Base-by-base conservation (phyloP, 2,888 invertebrate genomes). In the Polietes domitor region DNA sequence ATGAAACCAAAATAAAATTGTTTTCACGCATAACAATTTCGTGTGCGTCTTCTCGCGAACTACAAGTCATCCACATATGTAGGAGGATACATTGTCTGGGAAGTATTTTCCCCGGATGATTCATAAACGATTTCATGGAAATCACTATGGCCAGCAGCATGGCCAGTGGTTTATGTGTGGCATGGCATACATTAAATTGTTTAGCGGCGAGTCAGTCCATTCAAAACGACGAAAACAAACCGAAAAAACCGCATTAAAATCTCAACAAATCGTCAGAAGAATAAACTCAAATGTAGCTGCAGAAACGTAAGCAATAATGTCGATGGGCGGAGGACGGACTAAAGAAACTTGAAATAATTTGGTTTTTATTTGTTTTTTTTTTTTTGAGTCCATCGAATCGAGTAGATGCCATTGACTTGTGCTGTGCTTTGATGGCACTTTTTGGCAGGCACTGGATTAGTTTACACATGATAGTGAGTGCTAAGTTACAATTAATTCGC, bases 41-140 rank as follows among this genome's bases (percentile, higher is more conserved):
- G 6, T 47, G 15, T n/a, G 15, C 1, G 15, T 47, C 47, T 7
- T 37, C 37, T 7, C 6, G 7, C 47, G 3, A 47, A 12, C 9
- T 12, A 7, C 6, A 41, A 41, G 2, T 41, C 15, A 12, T n/a
- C 47, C 1, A 47, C 12, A 58, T 24, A 58, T 10, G 10, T 24
- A 50, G 6, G 7, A 5, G 12, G 6, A n/a, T 15, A 58, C 19
- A 53, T 53, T 53, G 53, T 53, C 58, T 58, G 12, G 58, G 2
- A 24, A 58, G 21, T 24, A 58, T 5, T 24, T 58, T 58, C 21
- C 58, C 58, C 24, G 26, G 10, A 26, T 83, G 83, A 83, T 68
- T 79, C 79, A 83, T 50, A 80, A 58, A 76, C n/a, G 32, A 73
- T 58, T 80, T 80, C 76, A 21, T 73, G 61, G 79, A 77, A 83